Conservation (phyloP, 2,888 invertebrate genomes). For the Julus scandinavius region DNA sequence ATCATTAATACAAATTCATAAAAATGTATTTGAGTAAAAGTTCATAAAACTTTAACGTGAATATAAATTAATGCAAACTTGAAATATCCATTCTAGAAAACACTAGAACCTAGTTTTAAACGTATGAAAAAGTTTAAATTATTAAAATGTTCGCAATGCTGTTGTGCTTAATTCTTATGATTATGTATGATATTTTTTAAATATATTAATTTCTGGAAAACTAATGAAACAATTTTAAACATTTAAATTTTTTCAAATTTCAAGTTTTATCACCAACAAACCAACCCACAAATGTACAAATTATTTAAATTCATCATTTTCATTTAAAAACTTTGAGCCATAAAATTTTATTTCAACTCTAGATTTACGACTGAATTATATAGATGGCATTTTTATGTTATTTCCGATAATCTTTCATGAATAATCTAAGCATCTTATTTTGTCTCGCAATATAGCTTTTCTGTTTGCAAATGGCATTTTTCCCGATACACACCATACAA, state of each 20-base stretch:
- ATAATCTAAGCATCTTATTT: conserved; percentile 10
- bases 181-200: no score
- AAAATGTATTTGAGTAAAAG: no score
- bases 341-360: neutral
- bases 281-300: neutral
- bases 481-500: neutral
- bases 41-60: no score
- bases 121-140: no score
- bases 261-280: neutral
- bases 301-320: conserved; percentile 2
- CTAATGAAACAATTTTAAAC: neutral
- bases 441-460: neutral
- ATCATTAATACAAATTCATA: no score
- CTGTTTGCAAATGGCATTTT: neutral
- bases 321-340: neutral
- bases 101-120: no score
- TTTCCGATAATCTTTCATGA: conserved; percentile 38
- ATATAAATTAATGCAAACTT: no score
- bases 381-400: neutral
- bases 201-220: no score
- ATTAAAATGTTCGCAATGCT: no score
- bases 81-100: no score
- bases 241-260: neutral
- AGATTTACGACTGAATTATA: conserved; percentile 23
- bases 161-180: no score